Conservation (phyloP, 2,888 invertebrate species). For the Leucophora obtusa region DNA sequence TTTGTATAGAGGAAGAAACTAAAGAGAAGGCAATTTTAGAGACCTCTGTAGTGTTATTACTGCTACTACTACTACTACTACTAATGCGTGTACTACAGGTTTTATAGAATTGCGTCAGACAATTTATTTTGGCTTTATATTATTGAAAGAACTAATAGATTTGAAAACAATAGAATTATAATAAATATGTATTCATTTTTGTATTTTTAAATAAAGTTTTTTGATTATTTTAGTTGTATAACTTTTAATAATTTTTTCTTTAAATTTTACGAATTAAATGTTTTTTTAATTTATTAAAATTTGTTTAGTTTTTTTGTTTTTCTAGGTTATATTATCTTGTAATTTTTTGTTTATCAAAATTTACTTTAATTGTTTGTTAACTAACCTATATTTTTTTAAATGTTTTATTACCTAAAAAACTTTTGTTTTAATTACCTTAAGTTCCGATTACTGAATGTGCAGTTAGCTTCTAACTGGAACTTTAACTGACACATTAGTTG, state of each 20-base stretch:
- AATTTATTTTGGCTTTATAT: conserved; percentile 21
- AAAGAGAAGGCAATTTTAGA: neutral
- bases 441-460: too few relatives aligned
- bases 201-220: neutral
- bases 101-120: conserved; percentile 65
- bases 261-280: neutral
- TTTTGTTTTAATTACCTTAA: neutral
- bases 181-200: too few relatives aligned
- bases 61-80: conserved; percentile 14
- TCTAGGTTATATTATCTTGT: conserved; percentile 20
- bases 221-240: neutral
- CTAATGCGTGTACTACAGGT: conserved; percentile 56
- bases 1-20: neutral
- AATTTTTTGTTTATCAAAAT: neutral
- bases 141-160: neutral
- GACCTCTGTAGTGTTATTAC: neutral
- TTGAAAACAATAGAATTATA: too few relatives aligned
- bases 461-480: too few relatives aligned
- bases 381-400: neutral
- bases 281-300: neutral
- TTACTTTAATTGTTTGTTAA: conserved; percentile 10
- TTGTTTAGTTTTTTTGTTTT: conserved; percentile 11
- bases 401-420: neutral
- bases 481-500: too few relatives aligned
- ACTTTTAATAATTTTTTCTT: neutral